These are phyloP conservation scores for Diorhabda sublineata DNA, from an alignment of 1,140 invertebrate genomes.

Conservation along the genomic window DNA sequence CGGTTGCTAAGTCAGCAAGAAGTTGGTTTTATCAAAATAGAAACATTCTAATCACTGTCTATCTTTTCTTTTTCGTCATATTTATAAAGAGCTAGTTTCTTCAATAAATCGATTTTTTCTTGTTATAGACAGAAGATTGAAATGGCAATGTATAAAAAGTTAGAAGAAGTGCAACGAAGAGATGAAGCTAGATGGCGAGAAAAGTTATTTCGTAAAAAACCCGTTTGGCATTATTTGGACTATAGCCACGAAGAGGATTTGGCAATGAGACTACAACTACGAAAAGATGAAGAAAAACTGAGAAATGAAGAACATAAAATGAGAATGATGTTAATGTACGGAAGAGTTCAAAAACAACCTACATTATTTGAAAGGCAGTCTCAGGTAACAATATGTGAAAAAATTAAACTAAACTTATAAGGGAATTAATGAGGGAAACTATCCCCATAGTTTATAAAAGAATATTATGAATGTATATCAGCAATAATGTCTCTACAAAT, in stretches of 20 bases:
- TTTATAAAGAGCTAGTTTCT: too few species aligned
- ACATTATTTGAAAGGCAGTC: constrained; percentile 67
- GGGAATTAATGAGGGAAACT: too few species aligned
- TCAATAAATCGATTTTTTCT: background rate
- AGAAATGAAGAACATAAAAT: constrained; percentile 61
- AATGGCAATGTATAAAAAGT: constrained; percentile 54
- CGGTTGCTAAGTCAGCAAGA: too few species aligned
- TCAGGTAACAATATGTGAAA: constrained; percentile 47
- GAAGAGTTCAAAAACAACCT: constrained; percentile 63
- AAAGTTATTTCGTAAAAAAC: constrained; percentile 58
- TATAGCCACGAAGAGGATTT: constrained; percentile 66
- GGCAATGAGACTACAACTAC: constrained; percentile 58
- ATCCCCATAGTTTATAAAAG: too few species aligned
- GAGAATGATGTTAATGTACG: constrained; percentile 68
- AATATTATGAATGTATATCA: background rate
- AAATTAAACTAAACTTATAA: background rate
- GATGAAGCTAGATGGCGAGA: constrained; percentile 56
- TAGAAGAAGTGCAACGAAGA: constrained; percentile 57
- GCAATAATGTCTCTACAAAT: background rate
- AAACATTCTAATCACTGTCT: too few species aligned
- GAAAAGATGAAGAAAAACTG: constrained; percentile 62
- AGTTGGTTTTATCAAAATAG: too few species aligned
- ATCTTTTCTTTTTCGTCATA: too few species aligned
- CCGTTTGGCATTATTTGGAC: constrained; percentile 64
- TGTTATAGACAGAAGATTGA: constrained; percentile 46